A percentile compares a stretch with the other conserved stretches of the same genome.
These are phyloP conservation scores for Struthio camelus DNA, from an alignment of 2,113 vertebrate genomes.

Conservation along the genomic window DNA sequence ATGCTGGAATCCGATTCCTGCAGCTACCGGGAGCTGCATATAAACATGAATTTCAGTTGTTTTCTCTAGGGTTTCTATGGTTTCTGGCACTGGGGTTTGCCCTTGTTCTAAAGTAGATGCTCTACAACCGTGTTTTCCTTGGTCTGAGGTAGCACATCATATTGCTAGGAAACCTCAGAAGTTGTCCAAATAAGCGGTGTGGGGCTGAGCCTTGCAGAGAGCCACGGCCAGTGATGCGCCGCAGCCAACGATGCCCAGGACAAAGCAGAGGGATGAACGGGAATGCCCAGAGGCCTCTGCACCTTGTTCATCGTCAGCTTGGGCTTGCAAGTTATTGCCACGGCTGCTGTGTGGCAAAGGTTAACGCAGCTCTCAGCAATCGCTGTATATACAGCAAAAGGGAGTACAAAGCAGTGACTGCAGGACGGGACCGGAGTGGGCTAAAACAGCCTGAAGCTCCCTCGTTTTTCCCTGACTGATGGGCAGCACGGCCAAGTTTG, in stretches of 20 bases:
- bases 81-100: neutral
- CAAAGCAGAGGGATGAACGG: too few relatives aligned
- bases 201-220: neutral
- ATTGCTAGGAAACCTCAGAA: slow-evolving; percentile 1
- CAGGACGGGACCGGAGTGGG: too few relatives aligned
- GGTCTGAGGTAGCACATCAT: neutral
- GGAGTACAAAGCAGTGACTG: neutral
- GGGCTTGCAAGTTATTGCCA: too few relatives aligned
- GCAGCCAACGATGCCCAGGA: too few relatives aligned
- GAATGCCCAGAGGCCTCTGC: too few relatives aligned
- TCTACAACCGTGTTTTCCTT: neutral
- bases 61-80: neutral
- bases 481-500: neutral
- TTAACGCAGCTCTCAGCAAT: too few relatives aligned
- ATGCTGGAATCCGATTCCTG: neutral
- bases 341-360: too few relatives aligned
- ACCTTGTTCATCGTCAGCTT: too few relatives aligned
- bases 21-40: neutral
- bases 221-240: too few relatives aligned
- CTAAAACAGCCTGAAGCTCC: neutral
- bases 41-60: neutral
- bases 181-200: neutral
- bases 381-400: neutral
- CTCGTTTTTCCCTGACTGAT: too few relatives aligned
- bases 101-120: neutral